A percentile compares a stretch with the other conserved stretches of the same genome.
Conservation (phyloP, 2,797 vertebrate species). For the Okamejei kenojei region DNA sequence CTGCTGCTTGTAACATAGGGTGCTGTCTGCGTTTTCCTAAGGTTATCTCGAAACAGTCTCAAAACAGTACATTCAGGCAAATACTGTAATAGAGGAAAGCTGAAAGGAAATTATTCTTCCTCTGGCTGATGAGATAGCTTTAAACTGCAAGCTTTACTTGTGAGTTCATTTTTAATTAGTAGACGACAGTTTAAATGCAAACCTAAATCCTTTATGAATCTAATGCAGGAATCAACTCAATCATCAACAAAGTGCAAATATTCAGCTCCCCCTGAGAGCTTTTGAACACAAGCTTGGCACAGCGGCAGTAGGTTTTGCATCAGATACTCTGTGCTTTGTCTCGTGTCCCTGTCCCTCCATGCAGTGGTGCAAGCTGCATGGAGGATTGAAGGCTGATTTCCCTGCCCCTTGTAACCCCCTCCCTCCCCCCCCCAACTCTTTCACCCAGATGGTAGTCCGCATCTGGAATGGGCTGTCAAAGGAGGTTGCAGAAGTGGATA, state of each 20-base stretch:
- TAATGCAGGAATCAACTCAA: background rate
- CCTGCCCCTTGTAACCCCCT: background rate
- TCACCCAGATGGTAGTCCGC: too few species aligned
- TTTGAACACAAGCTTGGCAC: background rate
- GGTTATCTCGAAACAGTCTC: background rate
- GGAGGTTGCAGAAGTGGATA: too few species aligned
- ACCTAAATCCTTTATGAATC: background rate
- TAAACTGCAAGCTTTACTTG: background rate
- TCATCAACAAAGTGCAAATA: background rate
- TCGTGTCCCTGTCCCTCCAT: background rate
- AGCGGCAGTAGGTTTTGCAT: background rate
- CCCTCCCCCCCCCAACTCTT: too few species aligned
- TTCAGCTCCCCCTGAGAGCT: background rate
- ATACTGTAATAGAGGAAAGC: background rate
- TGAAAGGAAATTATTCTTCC: background rate
- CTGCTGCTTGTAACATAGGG: background rate
- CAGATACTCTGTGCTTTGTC: background rate
- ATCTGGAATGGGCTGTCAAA: too few species aligned
- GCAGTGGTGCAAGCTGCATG: background rate
- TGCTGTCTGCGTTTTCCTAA: background rate
- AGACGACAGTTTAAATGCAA: background rate
- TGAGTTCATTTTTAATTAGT: background rate
- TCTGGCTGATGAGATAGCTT: too few species aligned
- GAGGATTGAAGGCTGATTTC: background rate
- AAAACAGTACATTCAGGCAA: background rate